A percentile compares a stretch with the other conserved stretches of the same genome.
Conservation (phyloP, 1,140 invertebrate species). For the Centruroides sculpturatus region DNA sequence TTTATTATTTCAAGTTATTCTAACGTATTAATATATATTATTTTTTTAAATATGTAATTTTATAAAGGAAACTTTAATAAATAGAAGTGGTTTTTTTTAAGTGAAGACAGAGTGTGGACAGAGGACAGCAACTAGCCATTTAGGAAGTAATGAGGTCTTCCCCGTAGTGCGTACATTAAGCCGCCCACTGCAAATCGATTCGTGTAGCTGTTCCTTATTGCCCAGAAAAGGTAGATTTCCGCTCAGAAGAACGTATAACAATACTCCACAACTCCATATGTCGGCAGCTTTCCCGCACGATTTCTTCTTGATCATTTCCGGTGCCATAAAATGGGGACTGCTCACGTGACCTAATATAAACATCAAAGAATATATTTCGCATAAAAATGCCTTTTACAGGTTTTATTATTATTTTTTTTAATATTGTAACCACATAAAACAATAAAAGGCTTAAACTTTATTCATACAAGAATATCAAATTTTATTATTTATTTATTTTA, state of each 20-base stretch:
- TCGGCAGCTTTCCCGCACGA: constrained; percentile 93
- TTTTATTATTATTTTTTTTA: too few species aligned
- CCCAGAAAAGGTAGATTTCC: constrained; percentile 90
- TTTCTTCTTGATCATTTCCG: constrained; percentile 80
- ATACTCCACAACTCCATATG: constrained; percentile 89
- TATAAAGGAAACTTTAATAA: too few species aligned
- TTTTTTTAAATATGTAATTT: too few species aligned
- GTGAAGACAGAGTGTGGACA: constrained; percentile 9
- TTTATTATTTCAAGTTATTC: too few species aligned
- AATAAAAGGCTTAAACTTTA: too few species aligned
- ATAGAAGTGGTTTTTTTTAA: too few species aligned
- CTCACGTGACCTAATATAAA: constrained; percentile 62
- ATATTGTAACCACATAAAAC: too few species aligned
- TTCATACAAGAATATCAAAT: too few species aligned
- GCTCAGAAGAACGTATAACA: constrained; percentile 82
- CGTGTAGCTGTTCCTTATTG: constrained; percentile 75
- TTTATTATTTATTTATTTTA: too few species aligned
- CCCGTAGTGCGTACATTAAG: constrained; percentile 45
- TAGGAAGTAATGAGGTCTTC: constrained; percentile 4
- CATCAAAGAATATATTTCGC: neutral
- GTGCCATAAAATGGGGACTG: constrained; percentile 92
- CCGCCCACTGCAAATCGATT: constrained; percentile 71
- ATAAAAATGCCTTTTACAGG: too few species aligned
- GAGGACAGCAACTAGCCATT: constrained; percentile 12
- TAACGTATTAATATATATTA: too few species aligned